Evolutionary conservation across 2,113 vertebrate genomes (phyloP), one percentile per base, ranked within the genome.

Genomic region (Ondatra zibethicus): DNA sequence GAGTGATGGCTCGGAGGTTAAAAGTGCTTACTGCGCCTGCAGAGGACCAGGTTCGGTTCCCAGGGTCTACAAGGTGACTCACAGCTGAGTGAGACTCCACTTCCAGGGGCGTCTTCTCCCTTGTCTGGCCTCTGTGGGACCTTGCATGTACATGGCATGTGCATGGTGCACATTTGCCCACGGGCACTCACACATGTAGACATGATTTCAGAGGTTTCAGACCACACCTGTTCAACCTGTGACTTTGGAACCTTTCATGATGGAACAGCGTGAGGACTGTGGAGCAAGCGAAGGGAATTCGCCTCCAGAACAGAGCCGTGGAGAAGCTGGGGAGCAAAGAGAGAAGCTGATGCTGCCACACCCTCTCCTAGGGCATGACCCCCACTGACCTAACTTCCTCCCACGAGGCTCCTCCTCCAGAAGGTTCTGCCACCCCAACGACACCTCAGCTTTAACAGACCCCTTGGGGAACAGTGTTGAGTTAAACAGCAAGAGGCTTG

Each of bases 401-500:
- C 17, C 2, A 5, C 7, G 2, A 7, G 23, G 55, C 72, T 73
- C 33, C 5, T 25, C 70, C 25, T 75, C 7, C 58, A 31, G 29
- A 50, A 4, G 33, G 12, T 42, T n/a, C 45, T 31, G 16, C 58
- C n/a, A 36, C 16, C 19, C 58, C 36, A n/a, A 2, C 1, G 17
- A 5, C 16, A 42, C 36, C 12, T 61, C n/a, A 12, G 23, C 45
- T 68, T 39, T 21, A 27, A 33, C 29, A 61, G 4, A 66, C 36
- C 45, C 33, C 36, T 52, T 14, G 25, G 50, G 19, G 63, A 11
- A n/a, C 73, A 47, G 25, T 12, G 3, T 25, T 61, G 85, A n/a
- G 11, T 14, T 65, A n/a, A 45, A 21, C 21, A 36, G 39, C 23
- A 63, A 29, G 39, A 4, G 0, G 21, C 0, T 2, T 6, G 0